Evolutionary conservation across 2,888 invertebrate genomes (phyloP).

Genomic region (Agonopterix alstromeriana): DNA sequence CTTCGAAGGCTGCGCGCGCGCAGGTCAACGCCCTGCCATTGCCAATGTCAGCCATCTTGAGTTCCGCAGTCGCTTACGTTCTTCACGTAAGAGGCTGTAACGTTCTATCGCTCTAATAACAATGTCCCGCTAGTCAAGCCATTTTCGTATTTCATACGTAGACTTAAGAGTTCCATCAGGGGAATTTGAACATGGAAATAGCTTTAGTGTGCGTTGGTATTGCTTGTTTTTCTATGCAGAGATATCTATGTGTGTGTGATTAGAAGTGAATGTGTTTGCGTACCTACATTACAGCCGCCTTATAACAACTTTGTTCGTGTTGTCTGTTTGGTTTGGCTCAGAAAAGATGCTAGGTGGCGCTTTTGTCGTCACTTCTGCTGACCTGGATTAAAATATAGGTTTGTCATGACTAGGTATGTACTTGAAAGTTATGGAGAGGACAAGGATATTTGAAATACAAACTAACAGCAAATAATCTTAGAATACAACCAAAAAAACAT

Average conservation of each 20-base stretch:
- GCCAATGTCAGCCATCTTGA: conserved; percentile 77
- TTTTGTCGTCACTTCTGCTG: not conserved
- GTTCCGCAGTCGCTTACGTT: conserved; percentile 75
- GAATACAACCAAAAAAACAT: too few relatives aligned
- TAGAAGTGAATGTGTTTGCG: conserved; percentile 48
- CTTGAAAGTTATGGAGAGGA: too few relatives aligned
- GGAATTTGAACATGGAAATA: too few relatives aligned
- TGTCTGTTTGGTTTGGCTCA: conserved; percentile 19
- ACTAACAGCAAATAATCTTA: too few relatives aligned
- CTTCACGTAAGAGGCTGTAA: conserved; percentile 76
- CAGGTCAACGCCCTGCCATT: conserved; percentile 67
- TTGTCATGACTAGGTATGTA: too few relatives aligned
- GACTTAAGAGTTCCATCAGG: too few relatives aligned
- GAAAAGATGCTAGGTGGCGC: conserved; percentile 29
- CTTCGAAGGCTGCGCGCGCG: conserved; percentile 71
- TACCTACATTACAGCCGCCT: conserved; percentile 15
- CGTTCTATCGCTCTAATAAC: conserved; percentile 17
- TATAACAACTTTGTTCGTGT: conserved; percentile 23
- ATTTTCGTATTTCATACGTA: too few relatives aligned
- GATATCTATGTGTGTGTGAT: conserved; percentile 37
- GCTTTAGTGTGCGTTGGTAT: conserved; percentile 61
- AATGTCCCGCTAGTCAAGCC: too few relatives aligned
- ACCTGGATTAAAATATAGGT: too few relatives aligned
- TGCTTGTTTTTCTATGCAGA: conserved; percentile 68
- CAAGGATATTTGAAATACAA: too few relatives aligned